Evolutionary conservation across 2,113 vertebrate species (phyloP), one percentile per base, ranked within the genome.

Genomic region (Macaca mulatta): DNA sequence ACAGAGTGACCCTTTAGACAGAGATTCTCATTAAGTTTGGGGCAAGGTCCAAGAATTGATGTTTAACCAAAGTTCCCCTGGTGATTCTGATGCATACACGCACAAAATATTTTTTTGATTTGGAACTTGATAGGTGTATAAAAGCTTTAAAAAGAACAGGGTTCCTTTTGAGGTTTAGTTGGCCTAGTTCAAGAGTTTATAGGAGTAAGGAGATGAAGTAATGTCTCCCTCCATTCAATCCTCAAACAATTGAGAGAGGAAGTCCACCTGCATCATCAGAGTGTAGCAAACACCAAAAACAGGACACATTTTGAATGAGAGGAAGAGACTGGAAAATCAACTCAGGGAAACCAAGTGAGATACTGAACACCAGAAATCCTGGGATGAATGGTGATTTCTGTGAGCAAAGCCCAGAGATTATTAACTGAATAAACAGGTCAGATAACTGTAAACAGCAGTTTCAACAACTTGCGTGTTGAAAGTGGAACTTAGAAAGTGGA

Each of bases 301-400:
- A 69, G 85, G 94, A 57, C 32, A 87, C 67, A n/a, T 83, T 96
- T 95, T 92, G 82, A 90, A 87, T 83, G 52, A 93, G 83, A 90
- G 25, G 16, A 93, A 94, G 64, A 90, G 13, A 85, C 20, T 94
- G 52, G 59, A 55, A 90, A 83, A 70, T 48, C 20, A 87, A 87
- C 8, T 81, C 18, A 89, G 40, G 80, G 61, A 89, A 96, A 91
- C 3, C 8, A 87, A 79, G 52, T 55, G 5, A 93, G 40, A 72
- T 10, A 67, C 1, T 9, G 20, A 82, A 13, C 13, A 38, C 52
- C 55, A 23, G 50, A 79, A 82, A 35, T 6, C 40, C 55, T 61
- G 48, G 48, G 52, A 82, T 72, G 64, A 78, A 45, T 72, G 43
- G 50, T 77, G 22, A 87, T 17, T 70, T 93, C 93, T 87, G 23